phyloP scores from a whole-genome alignment of 1,140 invertebrate genomes.

The Meloidogyne floridensis region DNA sequence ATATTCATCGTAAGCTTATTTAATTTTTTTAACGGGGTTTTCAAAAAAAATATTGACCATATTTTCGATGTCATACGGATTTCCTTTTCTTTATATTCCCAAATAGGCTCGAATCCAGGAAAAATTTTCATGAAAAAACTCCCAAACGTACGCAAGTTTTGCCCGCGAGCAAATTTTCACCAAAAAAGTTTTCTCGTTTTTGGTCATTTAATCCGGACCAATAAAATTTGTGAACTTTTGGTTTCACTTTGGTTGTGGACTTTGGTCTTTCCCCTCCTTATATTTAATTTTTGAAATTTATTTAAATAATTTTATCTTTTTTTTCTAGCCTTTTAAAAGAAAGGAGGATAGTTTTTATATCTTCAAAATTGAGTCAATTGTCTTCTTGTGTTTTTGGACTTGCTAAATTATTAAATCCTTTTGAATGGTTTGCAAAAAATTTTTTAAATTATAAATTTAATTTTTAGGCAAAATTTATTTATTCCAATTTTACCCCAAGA shows the following conservation, averaged over 20 bases:
- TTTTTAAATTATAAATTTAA: conserved; percentile 19
- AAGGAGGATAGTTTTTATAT: conserved; percentile 56
- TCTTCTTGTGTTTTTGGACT: conserved; percentile 58
- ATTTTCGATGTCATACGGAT: too few species aligned
- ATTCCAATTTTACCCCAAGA: conserved; percentile 57
- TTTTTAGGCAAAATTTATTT: conserved; percentile 57
- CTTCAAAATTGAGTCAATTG: conserved; percentile 55
- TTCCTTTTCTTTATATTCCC: too few species aligned
- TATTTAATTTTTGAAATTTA: conserved; percentile 25
- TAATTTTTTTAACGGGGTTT: not conserved
- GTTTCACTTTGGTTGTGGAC: too few species aligned
- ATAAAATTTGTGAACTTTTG: too few species aligned
- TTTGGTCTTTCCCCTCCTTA: not conserved
- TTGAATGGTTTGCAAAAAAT: conserved; percentile 47
- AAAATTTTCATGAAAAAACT: too few species aligned
- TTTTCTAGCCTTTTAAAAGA: conserved; percentile 58
- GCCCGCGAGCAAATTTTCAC: too few species aligned
- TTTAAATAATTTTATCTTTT: conserved; percentile 12
- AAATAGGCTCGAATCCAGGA: too few species aligned
- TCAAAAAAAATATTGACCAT: too few species aligned
- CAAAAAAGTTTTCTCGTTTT: too few species aligned
- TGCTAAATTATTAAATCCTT: conserved; percentile 53
- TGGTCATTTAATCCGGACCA: too few species aligned
- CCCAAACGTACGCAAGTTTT: too few species aligned
- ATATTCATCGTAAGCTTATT: conserved; percentile 47